These are phyloP conservation scores for Carlito syrichta DNA, from an alignment of 2,113 vertebrate genomes.

Conservation along the genomic window DNA sequence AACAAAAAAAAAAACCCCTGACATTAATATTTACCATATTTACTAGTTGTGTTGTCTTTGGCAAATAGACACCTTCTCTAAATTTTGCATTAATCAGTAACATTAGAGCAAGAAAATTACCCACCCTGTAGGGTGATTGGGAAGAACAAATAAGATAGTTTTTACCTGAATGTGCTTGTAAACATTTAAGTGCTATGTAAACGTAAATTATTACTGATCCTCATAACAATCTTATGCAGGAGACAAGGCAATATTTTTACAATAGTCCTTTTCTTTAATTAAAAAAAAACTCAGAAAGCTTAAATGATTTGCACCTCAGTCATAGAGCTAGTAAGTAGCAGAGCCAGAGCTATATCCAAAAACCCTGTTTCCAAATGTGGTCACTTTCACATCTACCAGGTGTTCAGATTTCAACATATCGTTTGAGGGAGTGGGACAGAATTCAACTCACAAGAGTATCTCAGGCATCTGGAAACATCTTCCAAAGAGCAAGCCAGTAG, in stretches of 20 bases:
- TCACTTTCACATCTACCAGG: not conserved
- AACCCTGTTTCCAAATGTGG: not conserved
- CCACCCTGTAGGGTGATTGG: not conserved
- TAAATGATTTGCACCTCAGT: not conserved
- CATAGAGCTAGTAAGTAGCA: not conserved
- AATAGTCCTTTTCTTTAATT: not conserved
- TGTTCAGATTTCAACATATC: not conserved
- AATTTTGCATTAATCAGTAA: constrained; percentile 6
- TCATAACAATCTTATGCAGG: not conserved
- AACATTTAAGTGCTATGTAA: not conserved
- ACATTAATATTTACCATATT: not conserved
- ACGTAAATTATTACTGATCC: not conserved
- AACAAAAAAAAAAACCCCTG: not conserved
- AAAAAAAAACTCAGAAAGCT: not conserved
- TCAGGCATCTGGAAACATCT: not conserved
- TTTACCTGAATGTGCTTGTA: not conserved
- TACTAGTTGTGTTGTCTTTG: not conserved
- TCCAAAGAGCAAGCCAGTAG: not conserved
- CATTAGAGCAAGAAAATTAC: not conserved
- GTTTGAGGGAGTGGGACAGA: not conserved
- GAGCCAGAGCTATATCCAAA: not conserved
- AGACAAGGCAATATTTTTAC: not conserved
- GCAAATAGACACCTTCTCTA: constrained; percentile 2
- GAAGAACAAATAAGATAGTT: not conserved
- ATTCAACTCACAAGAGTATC: not conserved